Percentiles rank a stretch among this genome's conserved stretches.
phyloP scores from a whole-genome alignment of 2,113 vertebrate species.

The Nothocercus nigrocapillus region DNA sequence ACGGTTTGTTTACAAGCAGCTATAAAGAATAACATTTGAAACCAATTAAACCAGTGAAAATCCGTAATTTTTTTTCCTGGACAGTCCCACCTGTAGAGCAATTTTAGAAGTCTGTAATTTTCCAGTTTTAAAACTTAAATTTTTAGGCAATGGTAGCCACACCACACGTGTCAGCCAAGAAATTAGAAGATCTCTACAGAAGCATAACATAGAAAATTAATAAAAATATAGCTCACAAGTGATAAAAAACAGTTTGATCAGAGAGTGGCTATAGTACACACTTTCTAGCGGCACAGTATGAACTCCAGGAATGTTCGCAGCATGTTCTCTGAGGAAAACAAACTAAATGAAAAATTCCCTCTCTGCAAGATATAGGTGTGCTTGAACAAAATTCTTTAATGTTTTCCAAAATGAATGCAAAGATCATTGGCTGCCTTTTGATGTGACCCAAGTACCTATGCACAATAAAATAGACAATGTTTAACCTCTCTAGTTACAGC shows the following conservation, averaged over 20 bases:
- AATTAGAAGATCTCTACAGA: neutral
- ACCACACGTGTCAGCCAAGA: neutral
- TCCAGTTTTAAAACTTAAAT: neutral
- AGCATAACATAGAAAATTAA: neutral
- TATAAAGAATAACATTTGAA: neutral
- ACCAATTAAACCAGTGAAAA: neutral
- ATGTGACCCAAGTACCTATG: neutral
- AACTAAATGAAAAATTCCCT: neutral
- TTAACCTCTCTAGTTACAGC: neutral
- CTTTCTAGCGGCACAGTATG: neutral
- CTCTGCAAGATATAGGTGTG: neutral
- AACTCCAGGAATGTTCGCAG: neutral
- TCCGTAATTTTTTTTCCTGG: neutral
- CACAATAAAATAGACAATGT: neutral
- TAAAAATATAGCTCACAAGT: neutral
- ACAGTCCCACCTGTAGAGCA: neutral
- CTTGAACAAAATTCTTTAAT: neutral
- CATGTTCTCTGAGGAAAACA: neutral
- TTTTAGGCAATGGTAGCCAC: neutral
- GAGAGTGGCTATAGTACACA: neutral
- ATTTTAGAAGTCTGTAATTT: neutral
- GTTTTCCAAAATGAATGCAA: neutral
- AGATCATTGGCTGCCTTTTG: neutral
- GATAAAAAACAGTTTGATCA: constrained; percentile 1
- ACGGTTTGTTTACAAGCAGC: neutral